These are phyloP conservation scores for Xenopus tropicalis DNA, from an alignment of 2,113 vertebrate genomes.

Conservation along the genomic window UCB_Xtro_10.0 CM004446.2:23076501-23077000, in stretches of 20 bases:
- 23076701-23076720: conserved; percentile 86
- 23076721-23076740: conserved; percentile 59
- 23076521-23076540: too few species aligned
- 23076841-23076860: conserved; percentile 55
- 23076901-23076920: too few species aligned
- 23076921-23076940: not conserved
- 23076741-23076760: not conserved
- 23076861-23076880: conserved; percentile 61
- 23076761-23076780: not conserved
- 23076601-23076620: conserved; percentile 59
- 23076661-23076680: conserved; percentile 54
- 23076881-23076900: conserved; percentile 60
- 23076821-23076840: not conserved
- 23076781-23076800: not conserved
- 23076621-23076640: conserved; percentile 80
- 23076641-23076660: conserved; percentile 67
- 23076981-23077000: too few species aligned
- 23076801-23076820: conserved; percentile 22
- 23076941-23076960: too few species aligned
- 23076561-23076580: too few species aligned
- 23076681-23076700: conserved; percentile 67
- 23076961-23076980: too few species aligned
- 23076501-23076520: too few species aligned
- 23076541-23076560: too few species aligned
- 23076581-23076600: too few species aligned